A percentile compares a stretch with the other conserved stretches of the same genome.
phyloP scores from a whole-genome alignment of 2,113 vertebrate genomes.

The Callorhinus ursinus region DNA sequence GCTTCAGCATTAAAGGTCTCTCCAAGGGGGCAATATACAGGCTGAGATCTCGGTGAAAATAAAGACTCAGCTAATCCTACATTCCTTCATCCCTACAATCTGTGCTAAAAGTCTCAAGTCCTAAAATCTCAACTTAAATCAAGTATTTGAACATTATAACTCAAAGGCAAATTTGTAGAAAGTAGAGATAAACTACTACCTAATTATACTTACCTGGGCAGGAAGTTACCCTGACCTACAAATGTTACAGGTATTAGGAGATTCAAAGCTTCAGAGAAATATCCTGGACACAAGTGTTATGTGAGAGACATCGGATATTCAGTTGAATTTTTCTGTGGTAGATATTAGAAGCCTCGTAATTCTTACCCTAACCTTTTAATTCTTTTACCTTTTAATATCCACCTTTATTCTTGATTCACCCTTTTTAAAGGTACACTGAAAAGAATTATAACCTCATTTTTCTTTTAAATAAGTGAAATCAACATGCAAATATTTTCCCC shows the following conservation, averaged over 20 bases:
- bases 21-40: background rate
- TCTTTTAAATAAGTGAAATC: background rate
- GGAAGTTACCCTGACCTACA: background rate
- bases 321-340: background rate
- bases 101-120: background rate
- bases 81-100: background rate
- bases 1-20: background rate
- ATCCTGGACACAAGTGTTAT: background rate
- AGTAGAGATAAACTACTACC: background rate
- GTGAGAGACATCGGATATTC: background rate
- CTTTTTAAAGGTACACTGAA: conserved; percentile 80
- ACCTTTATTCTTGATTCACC: conserved; percentile 80
- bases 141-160: background rate
- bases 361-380: background rate
- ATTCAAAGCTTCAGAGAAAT: background rate
- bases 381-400: conserved; percentile 74
- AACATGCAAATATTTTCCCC: background rate
- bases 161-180: background rate
- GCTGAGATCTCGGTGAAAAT: background rate
- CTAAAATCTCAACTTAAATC: background rate
- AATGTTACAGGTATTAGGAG: background rate
- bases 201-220: background rate
- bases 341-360: background rate
- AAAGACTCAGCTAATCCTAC: background rate
- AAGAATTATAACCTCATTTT: conserved; percentile 81